Base-by-base conservation (phyloP, 2,113 vertebrate species). In the Perca fluviatilis region DNA sequence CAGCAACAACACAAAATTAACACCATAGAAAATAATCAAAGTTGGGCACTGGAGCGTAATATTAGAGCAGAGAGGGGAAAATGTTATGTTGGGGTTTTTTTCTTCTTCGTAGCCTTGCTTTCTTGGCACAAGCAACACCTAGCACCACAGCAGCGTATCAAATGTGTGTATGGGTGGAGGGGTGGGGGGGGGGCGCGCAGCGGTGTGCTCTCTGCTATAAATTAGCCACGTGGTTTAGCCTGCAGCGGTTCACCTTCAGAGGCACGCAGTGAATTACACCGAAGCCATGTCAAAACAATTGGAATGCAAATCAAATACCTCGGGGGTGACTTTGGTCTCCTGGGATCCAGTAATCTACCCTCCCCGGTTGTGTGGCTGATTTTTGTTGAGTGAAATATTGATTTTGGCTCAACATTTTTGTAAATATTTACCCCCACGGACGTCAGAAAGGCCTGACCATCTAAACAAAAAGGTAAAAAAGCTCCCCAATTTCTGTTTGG, bases 291-390 rank as follows among this genome's bases (percentile, higher is more conserved):
- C 94, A 91, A 91, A 94, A 94, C 94, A 91, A 94, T 91, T 91
- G 91, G 84, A 93, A 93, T 92, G 90, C 88, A 93, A 93, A 95
- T 94, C 89, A 94, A 94, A 94, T 80, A 93, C 86, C 90, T 87
- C 40, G 57, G 84, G 90, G 90, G 91, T 92, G 92, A 94, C 93
- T 92, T 92, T 93, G 88, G 79, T 91, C 91, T 64, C 88, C 78
- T 1, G 89, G 79, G 92, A 91, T 78, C 77, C 21, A 47, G 86
- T 85, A 90, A 92, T 93, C 91, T 85, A 91, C 84, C 85, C 69
- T 79, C 67, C 40, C 63, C 1, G 56, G 62, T 76, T 88, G 69
- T 11, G 66, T 65, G 69, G 87, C 85, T 56, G 66, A 82, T 86
- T 91, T 92, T 85, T 68, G 80, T 88, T 82, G 76, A 92, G 92